Percentiles rank a stretch among this genome's conserved stretches.
Conservation (phyloP, 2,113 vertebrate genomes). For the Syrrhaptes paradoxus region DNA sequence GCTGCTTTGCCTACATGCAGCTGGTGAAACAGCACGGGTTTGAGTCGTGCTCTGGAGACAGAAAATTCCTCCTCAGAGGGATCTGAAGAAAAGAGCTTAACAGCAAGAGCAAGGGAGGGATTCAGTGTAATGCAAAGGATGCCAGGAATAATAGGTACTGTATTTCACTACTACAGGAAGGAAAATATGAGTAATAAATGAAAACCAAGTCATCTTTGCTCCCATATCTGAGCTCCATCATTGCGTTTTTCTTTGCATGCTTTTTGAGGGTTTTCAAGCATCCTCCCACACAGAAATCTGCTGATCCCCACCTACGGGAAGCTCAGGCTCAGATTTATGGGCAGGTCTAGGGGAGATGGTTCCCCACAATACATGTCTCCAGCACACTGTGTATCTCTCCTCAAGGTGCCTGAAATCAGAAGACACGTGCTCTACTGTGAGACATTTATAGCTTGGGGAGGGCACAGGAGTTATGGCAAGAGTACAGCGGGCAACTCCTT, state of each 20-base stretch:
- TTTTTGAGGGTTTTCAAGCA: not conserved
- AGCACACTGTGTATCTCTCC: not conserved
- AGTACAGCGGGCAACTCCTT: not conserved
- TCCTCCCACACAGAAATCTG: not conserved
- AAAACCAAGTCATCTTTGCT: not conserved
- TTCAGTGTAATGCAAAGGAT: not conserved
- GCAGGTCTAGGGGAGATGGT: not conserved
- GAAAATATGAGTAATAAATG: not conserved
- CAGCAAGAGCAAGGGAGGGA: not conserved
- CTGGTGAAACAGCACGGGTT: not conserved
- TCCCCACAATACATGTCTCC: not conserved
- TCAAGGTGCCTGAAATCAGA: not conserved
- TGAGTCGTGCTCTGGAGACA: not conserved
- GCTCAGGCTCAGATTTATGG: not conserved
- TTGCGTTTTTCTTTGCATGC: not conserved
- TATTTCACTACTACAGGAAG: not conserved
- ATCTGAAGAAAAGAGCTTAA: not conserved
- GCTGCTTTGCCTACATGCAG: not conserved
- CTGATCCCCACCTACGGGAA: not conserved
- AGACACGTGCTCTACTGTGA: not conserved
- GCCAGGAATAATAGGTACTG: not conserved
- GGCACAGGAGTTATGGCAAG: not conserved
- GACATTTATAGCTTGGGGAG: not conserved
- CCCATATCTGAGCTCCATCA: not conserved
- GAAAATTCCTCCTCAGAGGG: not conserved